phyloP scores from a whole-genome alignment of 1,140 invertebrate genomes.

The Euura saliciscinereae region DNA sequence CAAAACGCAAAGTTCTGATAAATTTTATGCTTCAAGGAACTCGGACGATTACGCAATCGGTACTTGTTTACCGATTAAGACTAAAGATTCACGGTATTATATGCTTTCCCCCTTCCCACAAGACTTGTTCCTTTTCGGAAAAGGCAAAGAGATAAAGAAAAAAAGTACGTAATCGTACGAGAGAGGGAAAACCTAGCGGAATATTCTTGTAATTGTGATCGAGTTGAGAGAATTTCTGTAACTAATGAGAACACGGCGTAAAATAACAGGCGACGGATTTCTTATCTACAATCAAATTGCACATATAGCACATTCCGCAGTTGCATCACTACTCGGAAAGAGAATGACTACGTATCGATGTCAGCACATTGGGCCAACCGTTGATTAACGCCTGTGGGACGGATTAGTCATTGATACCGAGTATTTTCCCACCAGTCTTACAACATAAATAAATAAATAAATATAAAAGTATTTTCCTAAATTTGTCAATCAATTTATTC shows the following conservation, averaged over 20 bases:
- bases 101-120: too few species aligned
- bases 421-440: background rate
- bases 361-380: slow-evolving; percentile 36
- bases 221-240: slow-evolving; percentile 32
- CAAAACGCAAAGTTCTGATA: background rate
- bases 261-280: slow-evolving; percentile 25
- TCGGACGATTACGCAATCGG: too few species aligned
- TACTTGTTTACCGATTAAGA: too few species aligned
- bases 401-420: background rate
- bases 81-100: too few species aligned
- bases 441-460: background rate
- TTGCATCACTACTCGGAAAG: slow-evolving; percentile 51
- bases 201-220: too few species aligned
- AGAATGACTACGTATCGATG: slow-evolving; percentile 40
- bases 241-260: slow-evolving; percentile 32
- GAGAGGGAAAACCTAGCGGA: slow-evolving; percentile 27
- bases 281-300: slow-evolving; percentile 52
- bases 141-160: background rate
- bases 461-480: too few species aligned
- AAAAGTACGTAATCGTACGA: too few species aligned
- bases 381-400: slow-evolving; percentile 14
- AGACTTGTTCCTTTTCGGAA: background rate
- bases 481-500: too few species aligned
- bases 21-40: too few species aligned
- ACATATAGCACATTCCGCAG: slow-evolving; percentile 46